Base-by-base conservation (phyloP, 2,888 invertebrate species). In the Bellardia pandia region DNA sequence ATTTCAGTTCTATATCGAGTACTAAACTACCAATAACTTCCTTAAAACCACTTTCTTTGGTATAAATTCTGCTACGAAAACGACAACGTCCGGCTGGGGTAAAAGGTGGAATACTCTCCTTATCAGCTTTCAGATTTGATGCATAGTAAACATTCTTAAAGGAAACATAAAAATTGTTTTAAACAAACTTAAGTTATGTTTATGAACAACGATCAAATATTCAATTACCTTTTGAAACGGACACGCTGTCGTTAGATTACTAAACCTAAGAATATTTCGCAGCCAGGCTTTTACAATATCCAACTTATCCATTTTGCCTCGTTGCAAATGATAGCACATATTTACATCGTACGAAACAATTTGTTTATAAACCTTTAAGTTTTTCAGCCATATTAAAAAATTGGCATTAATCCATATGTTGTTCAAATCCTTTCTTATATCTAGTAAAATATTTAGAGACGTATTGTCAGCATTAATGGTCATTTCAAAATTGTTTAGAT, bases 111-210 rank as follows among this genome's bases (percentile, higher is more conserved):
- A 66, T 66, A 11, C 42, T 66, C 1, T 66, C 42, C 42, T 23
- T 66, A 23, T 42, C 42, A 0, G 42, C 7, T 23, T 66, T 66
- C 9, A 42, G 11, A 14, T 42, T 42, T 3, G 40, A 11, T 23
- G 45, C 11, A 66, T 42, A 42, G n/a, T 66, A 66, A 11, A 66
- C 42, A 66, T 66, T 42, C 66, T 66, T 16, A 53, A 53, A 53
- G 16, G 16, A 42, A 66, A 66, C 11, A 37, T 37, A 37, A 14
- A 62, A 62, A 8, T 45, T n/a, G 33, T 30, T 2, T 30, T 23
- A 58, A 23, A 30, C 2, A 16, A 45, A 45, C 37, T 37, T 37
- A 33, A 4, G 33, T n/a, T n/a, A n/a, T n/a, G n/a, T n/a, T n/a
- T n/a, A n/a, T n/a, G n/a, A n/a, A n/a, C n/a, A n/a, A n/a, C n/a